phyloP scores from a whole-genome alignment of 2,888 invertebrate genomes.

The Thera obeliscata region DNA sequence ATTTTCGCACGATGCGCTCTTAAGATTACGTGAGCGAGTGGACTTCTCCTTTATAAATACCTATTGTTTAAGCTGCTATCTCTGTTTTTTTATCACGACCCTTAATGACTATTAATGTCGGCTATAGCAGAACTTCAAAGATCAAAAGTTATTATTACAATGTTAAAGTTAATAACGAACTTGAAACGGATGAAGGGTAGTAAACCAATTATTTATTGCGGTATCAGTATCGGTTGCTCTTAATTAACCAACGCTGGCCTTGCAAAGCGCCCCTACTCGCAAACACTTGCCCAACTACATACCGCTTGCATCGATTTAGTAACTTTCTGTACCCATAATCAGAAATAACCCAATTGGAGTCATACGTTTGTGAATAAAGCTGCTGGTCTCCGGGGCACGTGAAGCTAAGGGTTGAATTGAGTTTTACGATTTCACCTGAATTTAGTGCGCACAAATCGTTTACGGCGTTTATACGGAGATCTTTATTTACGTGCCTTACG shows the following conservation, averaged over 20 bases:
- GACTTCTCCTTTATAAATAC: no score
- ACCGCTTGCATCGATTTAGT: background rate
- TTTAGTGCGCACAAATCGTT: constrained; percentile 19
- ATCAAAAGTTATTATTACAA: background rate
- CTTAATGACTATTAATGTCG: no score
- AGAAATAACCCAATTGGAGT: no score
- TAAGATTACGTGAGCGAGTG: no score
- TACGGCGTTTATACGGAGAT: constrained; percentile 9
- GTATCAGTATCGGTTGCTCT: background rate
- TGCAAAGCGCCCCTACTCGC: background rate
- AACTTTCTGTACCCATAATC: background rate
- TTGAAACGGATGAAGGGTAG: background rate
- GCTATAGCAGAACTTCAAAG: background rate
- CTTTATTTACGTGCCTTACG: constrained; percentile 10
- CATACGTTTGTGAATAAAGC: constrained; percentile 11
- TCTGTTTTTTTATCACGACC: no score
- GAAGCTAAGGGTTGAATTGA: constrained; percentile 14
- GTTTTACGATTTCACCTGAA: constrained; percentile 22
- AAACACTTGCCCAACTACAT: background rate
- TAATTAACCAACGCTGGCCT: background rate
- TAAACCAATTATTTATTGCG: constrained; percentile 1
- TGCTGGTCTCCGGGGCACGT: constrained; percentile 11
- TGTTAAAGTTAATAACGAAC: background rate
- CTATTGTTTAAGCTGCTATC: no score
- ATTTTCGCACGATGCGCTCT: no score